phyloP scores from a whole-genome alignment of 1,140 invertebrate species.

The Drosophila miranda region DNA sequence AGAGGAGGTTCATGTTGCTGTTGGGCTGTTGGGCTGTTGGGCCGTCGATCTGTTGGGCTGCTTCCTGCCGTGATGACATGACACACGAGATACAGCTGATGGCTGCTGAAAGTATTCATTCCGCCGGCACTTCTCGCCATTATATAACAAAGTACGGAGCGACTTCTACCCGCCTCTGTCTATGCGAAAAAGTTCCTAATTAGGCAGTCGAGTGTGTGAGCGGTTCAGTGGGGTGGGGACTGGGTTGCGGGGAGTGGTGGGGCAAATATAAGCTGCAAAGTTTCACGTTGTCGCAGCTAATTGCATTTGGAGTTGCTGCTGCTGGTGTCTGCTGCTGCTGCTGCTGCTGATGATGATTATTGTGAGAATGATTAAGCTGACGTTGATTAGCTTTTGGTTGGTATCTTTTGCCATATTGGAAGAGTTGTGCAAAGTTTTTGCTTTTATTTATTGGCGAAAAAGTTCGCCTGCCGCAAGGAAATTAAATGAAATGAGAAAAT shows the following conservation, averaged over 20 bases:
- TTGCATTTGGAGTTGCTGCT: conserved; percentile 62
- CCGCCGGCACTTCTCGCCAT: conserved; percentile 15
- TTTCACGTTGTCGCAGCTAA: conserved; percentile 56
- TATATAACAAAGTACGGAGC: conserved; percentile 13
- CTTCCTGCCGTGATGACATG: conserved; percentile 51
- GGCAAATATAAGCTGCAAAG: conserved; percentile 34
- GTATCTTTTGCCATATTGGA: conserved; percentile 7
- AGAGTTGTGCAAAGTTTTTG: conserved; percentile 20
- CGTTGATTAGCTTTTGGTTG: conserved; percentile 55
- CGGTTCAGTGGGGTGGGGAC: neutral
- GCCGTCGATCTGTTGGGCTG: conserved; percentile 27
- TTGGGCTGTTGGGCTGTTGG: conserved; percentile 24
- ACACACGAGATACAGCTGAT: conserved; percentile 40
- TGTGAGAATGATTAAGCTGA: conserved; percentile 48
- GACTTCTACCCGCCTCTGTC: conserved; percentile 10
- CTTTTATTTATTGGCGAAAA: conserved; percentile 29
- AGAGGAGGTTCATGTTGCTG: conserved; percentile 19
- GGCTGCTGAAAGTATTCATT: conserved; percentile 22
- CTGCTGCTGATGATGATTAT: conserved; percentile 36
- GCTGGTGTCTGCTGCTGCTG: conserved; percentile 13
- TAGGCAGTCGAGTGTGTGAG: conserved; percentile 48
- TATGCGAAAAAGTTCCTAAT: conserved; percentile 62
- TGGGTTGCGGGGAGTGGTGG: neutral
- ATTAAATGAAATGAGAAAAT: neutral
- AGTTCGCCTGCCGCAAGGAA: conserved; percentile 9